These are phyloP conservation scores for Noturus placidus DNA, from an alignment of 2,113 vertebrate species.

Conservation along the genomic window DNA sequence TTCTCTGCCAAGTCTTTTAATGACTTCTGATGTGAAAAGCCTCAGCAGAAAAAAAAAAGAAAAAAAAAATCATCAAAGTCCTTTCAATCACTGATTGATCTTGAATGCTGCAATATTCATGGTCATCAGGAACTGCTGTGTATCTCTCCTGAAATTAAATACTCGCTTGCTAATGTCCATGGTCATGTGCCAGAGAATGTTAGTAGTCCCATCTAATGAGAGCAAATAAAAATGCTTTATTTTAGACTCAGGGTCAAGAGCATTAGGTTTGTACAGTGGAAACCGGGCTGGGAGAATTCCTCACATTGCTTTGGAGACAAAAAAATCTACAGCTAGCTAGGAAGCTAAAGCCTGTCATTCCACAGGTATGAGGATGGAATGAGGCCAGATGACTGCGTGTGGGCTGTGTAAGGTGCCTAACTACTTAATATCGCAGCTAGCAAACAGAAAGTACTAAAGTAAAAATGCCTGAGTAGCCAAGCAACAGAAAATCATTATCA, in stretches of 20 bases:
- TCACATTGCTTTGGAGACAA: conserved; percentile 65
- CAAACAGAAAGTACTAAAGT: not conserved
- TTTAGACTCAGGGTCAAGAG: conserved; percentile 6
- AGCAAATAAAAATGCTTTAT: conserved; percentile 25
- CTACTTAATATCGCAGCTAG: conserved; percentile 4
- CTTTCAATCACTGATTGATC: conserved; percentile 42
- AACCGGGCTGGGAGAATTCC: conserved; percentile 54
- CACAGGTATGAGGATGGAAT: conserved; percentile 60
- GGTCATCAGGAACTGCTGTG: conserved; percentile 22
- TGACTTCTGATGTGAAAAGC: conserved; percentile 40
- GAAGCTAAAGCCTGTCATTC: conserved; percentile 68
- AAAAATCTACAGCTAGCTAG: conserved; percentile 72
- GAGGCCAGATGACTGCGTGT: conserved; percentile 59
- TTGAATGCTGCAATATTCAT: conserved; percentile 38
- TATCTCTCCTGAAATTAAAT: not conserved
- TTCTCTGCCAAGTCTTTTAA: conserved; percentile 44
- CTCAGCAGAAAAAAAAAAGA: conserved; percentile 1
- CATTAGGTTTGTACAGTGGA: not conserved
- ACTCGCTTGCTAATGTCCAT: conserved; percentile 22
- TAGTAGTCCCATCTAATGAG: not conserved
- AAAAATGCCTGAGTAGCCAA: not conserved
- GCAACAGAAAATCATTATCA: no score
- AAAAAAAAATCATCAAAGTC: conserved; percentile 14
- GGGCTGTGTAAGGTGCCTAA: conserved; percentile 55
- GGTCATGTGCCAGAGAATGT: conserved; percentile 1